These are phyloP conservation scores for Perognathus longimembris DNA, from an alignment of 2,113 vertebrate genomes.

Conservation along the genomic window DNA sequence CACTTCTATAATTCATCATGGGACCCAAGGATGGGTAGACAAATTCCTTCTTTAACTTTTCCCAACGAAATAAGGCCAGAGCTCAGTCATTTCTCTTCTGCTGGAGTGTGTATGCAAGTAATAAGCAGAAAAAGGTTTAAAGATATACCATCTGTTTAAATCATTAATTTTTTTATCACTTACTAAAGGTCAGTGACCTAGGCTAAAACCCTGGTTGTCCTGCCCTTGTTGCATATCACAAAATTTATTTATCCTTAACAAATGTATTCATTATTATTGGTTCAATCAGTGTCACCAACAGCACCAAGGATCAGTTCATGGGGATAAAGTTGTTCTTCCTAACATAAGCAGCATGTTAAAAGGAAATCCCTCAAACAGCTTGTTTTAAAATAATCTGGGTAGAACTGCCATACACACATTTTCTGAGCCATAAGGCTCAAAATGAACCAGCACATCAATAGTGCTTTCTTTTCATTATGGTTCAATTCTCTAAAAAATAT, in stretches of 20 bases:
- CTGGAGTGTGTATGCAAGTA: background rate
- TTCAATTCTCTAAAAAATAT: slow-evolving; percentile 8
- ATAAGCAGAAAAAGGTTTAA: slow-evolving; percentile 8
- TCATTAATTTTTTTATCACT: background rate
- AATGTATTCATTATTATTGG: background rate
- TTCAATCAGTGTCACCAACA: slow-evolving; percentile 11
- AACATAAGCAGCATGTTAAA: background rate
- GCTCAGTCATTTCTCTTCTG: background rate
- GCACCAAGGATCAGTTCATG: background rate
- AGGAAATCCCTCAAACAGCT: background rate
- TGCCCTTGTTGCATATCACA: background rate
- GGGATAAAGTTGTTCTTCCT: slow-evolving; percentile 11
- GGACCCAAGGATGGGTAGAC: background rate
- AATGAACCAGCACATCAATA: slow-evolving; percentile 15
- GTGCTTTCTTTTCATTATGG: background rate
- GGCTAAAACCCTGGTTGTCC: background rate
- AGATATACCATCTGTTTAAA: background rate
- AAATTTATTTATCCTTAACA: background rate
- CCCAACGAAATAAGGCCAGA: background rate
- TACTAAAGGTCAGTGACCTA: background rate
- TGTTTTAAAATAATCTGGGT: slow-evolving; percentile 17
- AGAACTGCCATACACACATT: slow-evolving; percentile 7
- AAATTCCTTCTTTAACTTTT: background rate
- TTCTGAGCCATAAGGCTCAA: slow-evolving; percentile 25
- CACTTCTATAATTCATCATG: background rate